These are phyloP conservation scores for Hippolais icterina DNA, from an alignment of 2,113 vertebrate species.

Conservation along the genomic window DNA sequence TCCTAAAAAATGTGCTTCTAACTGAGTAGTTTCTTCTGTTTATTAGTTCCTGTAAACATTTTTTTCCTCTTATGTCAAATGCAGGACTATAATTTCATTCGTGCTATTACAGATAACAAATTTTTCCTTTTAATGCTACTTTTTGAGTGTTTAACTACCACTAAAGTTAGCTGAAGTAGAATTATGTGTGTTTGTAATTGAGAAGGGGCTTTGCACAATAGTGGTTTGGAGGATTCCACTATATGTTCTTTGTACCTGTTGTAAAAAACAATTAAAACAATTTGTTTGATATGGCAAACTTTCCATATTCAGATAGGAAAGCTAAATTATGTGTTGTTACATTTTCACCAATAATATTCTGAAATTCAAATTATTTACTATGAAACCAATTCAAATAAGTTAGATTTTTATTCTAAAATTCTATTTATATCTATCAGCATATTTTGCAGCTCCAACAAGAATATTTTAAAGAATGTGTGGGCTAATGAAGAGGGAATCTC, in stretches of 20 bases:
- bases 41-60: not conserved
- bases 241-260: not conserved
- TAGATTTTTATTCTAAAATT: not conserved
- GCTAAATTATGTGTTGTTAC: not conserved
- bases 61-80: not conserved
- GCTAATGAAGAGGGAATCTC: not conserved
- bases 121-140: not conserved
- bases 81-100: not conserved
- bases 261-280: not conserved
- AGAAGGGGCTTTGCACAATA: not conserved
- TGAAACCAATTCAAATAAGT: not conserved
- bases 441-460: not conserved
- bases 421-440: not conserved
- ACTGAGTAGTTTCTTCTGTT: not conserved
- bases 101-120: not conserved
- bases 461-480: not conserved
- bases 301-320: not conserved
- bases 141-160: not conserved
- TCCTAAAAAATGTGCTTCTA: not conserved
- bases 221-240: not conserved
- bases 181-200: not conserved
- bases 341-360: not conserved
- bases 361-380: not conserved
- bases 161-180: not conserved
- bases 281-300: not conserved